Conservation (phyloP, 1,140 invertebrate genomes). For the Platyscapa corneri region DNA sequence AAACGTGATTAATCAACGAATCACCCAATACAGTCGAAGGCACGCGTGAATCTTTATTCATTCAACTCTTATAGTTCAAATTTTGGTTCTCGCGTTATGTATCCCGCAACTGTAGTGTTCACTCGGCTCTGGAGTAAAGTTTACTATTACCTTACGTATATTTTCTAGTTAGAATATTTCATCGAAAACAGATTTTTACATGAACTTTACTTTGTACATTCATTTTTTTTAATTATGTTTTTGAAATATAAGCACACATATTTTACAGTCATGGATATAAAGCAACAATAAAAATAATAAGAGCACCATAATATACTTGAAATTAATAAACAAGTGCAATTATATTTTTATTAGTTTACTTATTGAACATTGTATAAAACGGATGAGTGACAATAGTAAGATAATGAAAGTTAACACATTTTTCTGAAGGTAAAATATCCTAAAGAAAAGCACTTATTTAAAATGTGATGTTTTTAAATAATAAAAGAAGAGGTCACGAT, state of each 20-base stretch:
- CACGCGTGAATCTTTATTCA: constrained; percentile 50
- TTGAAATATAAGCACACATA: neutral
- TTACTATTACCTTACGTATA: constrained; percentile 41
- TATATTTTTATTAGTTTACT: neutral
- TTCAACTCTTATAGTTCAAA: constrained; percentile 30
- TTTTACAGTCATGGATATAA: neutral
- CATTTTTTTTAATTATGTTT: neutral
- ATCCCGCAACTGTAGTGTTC: constrained; percentile 37
- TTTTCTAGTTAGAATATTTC: constrained; percentile 39
- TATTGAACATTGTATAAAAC: neutral
- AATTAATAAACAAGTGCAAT: constrained; percentile 2
- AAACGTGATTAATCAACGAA: constrained; percentile 46
- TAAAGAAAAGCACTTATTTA: neutral
- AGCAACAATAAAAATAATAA: neutral
- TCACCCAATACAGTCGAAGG: constrained; percentile 49
- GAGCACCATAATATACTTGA: neutral
- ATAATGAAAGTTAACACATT: neutral
- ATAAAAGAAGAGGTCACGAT: neutral
- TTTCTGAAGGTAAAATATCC: neutral
- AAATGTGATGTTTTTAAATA: neutral
- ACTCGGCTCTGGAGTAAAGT: neutral
- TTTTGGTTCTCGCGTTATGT: constrained; percentile 23
- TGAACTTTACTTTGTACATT: constrained; percentile 20
- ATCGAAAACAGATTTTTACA: constrained; percentile 35
- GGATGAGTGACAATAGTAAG: neutral